Conservation (phyloP, 2,888 invertebrate species). For the Listrodromus nycthemerus region DNA sequence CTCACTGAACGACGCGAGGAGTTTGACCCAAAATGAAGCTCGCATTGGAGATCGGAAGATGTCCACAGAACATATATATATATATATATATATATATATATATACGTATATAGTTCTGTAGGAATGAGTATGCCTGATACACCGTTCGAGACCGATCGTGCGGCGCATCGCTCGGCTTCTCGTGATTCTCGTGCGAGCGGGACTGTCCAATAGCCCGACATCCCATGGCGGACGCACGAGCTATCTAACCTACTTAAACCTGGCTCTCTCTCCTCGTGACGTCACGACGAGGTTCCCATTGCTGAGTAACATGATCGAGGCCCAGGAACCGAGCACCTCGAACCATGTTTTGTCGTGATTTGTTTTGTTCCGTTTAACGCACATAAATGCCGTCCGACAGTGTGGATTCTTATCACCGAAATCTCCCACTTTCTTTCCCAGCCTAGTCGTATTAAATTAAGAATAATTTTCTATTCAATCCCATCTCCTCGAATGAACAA, state of each 20-base stretch:
- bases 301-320: conserved; percentile 31
- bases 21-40: conserved; percentile 58
- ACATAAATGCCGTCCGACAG: neutral
- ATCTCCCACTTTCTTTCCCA: neutral
- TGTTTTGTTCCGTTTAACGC: neutral
- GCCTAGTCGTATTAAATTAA: too few relatives aligned
- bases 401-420: conserved; percentile 4
- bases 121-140: neutral
- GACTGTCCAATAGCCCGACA: conserved; percentile 62
- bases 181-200: conserved; percentile 5
- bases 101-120: neutral
- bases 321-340: conserved; percentile 5
- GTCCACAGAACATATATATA: neutral
- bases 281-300: conserved; percentile 69
- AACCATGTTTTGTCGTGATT: neutral
- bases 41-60: conserved; percentile 1
- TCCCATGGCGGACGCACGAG: conserved; percentile 69
- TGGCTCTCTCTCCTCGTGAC: conserved; percentile 79
- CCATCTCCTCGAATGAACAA: neutral
- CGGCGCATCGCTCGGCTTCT: conserved; percentile 22
- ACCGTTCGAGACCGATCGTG: conserved; percentile 28
- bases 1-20: conserved; percentile 27
- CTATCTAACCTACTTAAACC: conserved; percentile 77
- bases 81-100: neutral
- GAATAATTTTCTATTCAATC: neutral